Conservation (phyloP, 2,797 vertebrate species). For the Lophius americanus region DNA sequence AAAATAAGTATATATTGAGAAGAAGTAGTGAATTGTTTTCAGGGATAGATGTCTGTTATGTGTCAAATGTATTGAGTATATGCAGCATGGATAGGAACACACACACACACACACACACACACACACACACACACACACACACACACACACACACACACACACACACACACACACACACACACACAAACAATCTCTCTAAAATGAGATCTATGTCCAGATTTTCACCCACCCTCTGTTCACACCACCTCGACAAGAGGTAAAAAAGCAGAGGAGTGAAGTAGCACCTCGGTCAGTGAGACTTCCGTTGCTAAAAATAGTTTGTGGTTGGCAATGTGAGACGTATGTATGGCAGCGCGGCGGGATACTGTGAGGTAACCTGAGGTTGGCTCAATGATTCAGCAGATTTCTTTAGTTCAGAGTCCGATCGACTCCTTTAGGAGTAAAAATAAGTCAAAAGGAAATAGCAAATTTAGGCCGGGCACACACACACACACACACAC, state of each 20-base stretch:
- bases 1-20: no score
- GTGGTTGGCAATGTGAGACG: constrained; percentile 18
- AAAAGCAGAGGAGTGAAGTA: constrained; percentile 7
- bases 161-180: constrained; percentile 8
- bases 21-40: constrained; percentile 16
- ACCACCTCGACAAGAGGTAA: constrained; percentile 1
- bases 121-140: background rate
- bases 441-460: background rate
- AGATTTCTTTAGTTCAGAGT: background rate
- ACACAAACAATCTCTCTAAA: constrained; percentile 1
- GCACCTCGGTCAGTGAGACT: constrained; percentile 36
- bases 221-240: constrained; percentile 29
- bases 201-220: constrained; percentile 19
- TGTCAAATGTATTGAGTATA: background rate
- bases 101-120: constrained; percentile 9
- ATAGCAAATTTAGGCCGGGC: no score
- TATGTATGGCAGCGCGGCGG: constrained; percentile 27
- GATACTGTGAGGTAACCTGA: constrained; percentile 32
- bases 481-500: background rate
- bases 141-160: constrained; percentile 10
- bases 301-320: constrained; percentile 62
- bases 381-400: background rate
- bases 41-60: constrained; percentile 3
- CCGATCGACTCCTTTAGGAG: no score
- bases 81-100: background rate